Percentiles rank a stretch among this genome's conserved stretches.
These are phyloP conservation scores for Ridgeia piscesae DNA, from an alignment of 1,140 invertebrate genomes.

Conservation along the genomic window DNA sequence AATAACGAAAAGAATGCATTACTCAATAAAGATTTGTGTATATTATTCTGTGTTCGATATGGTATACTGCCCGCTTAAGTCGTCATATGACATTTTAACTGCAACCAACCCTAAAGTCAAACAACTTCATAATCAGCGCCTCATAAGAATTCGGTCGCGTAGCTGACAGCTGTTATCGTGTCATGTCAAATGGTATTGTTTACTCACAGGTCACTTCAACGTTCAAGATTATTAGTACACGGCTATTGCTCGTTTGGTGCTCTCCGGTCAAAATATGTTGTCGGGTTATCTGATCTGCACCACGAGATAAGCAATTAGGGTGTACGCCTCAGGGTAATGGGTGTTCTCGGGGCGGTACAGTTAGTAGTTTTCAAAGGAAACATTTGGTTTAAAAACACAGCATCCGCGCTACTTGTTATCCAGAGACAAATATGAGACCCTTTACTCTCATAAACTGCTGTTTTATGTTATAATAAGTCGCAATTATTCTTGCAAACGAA, in stretches of 20 bases:
- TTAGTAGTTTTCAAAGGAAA: too few relatives aligned
- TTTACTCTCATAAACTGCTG: neutral
- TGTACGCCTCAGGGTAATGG: too few relatives aligned
- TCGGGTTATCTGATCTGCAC: neutral
- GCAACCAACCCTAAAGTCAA: neutral
- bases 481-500: neutral
- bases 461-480: neutral
- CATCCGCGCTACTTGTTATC: neutral
- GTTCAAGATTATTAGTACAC: neutral
- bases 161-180: neutral
- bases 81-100: neutral
- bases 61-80: neutral
- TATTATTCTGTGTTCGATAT: too few relatives aligned
- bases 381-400: too few relatives aligned
- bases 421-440: neutral
- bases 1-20: neutral
- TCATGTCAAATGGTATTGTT: neutral
- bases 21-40: too few relatives aligned
- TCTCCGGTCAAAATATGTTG: neutral
- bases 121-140: neutral
- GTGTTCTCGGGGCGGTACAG: too few relatives aligned
- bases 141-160: neutral
- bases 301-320: neutral
- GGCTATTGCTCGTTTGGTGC: neutral
- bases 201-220: neutral